phyloP scores from a whole-genome alignment of 2,113 vertebrate genomes.

The Nothoprocta pentlandii region DNA sequence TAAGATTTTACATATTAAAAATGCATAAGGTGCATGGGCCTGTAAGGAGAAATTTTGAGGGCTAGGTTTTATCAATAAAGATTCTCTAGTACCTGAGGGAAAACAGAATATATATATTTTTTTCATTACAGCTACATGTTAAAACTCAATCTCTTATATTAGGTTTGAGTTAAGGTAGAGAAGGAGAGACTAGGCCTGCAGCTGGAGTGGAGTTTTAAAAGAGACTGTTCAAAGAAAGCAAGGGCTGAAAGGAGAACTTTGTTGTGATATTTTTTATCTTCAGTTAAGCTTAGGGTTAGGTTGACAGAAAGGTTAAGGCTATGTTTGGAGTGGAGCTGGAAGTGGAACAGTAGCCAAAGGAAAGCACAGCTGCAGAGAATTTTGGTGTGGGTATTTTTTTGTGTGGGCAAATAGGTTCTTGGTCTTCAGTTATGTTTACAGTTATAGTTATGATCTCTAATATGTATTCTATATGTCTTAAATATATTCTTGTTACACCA shows the following conservation, averaged over 20 bases:
- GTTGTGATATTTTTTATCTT: background rate
- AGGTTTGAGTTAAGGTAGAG: background rate
- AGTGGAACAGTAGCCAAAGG: background rate
- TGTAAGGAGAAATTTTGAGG: background rate
- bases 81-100: background rate
- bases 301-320: background rate
- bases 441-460: background rate
- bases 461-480: too few relatives aligned
- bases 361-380: background rate
- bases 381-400: background rate
- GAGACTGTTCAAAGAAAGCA: background rate
- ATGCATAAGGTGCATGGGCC: background rate
- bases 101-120: background rate
- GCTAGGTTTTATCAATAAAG: background rate
- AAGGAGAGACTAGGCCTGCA: background rate
- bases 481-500: background rate
- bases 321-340: background rate
- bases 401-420: background rate
- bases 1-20: background rate
- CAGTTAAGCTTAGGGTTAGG: background rate
- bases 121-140: background rate
- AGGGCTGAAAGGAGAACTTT: background rate
- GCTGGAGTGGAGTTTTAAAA: background rate
- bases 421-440: background rate
- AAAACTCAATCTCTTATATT: background rate